Evolutionary conservation across 2,113 vertebrate species (phyloP).

Genomic region (Bos taurus): ARS-UCD2.0 NC_037349.1:38509501-38510000

Average conservation of each 20-base stretch:
- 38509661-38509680: not conserved
- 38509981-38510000: not conserved
- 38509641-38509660: not conserved
- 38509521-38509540: conserved; percentile 17
- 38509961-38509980: not conserved
- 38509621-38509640: conserved; percentile 31
- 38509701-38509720: not conserved
- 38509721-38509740: conserved; percentile 7
- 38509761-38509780: not conserved
- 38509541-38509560: conserved; percentile 29
- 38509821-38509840: not conserved
- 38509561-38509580: conserved; percentile 21
- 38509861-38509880: not conserved
- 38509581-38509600: conserved; percentile 33
- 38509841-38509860: not conserved
- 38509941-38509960: not conserved
- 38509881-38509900: conserved; percentile 32
- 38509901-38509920: not conserved
- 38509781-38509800: not conserved
- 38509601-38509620: conserved; percentile 32
- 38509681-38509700: not conserved
- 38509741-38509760: not conserved
- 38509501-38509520: not conserved
- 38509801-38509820: not conserved
- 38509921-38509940: not conserved